phyloP scores from a whole-genome alignment of 2,113 vertebrate genomes.

The Oreochromis niloticus region DNA sequence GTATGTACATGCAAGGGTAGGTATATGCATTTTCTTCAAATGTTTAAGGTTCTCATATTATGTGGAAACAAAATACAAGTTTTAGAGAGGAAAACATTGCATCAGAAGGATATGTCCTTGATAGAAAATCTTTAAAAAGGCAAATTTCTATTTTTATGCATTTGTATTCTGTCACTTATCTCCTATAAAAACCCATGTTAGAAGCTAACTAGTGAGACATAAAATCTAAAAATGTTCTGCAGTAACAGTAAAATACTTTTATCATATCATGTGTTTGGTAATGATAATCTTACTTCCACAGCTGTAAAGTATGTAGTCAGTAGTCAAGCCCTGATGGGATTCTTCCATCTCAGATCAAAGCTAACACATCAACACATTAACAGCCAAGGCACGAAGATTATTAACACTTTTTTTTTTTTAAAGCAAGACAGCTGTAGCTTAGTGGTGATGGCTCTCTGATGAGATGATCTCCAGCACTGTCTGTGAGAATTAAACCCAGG shows the following conservation, averaged over 20 bases:
- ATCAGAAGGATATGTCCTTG: neutral
- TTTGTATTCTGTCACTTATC: neutral
- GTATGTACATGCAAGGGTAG: neutral
- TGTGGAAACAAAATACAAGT: neutral
- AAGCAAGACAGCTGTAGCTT: conserved; percentile 50
- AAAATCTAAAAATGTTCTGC: neutral
- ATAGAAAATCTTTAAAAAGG: neutral
- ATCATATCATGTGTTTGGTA: neutral
- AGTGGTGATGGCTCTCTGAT: conserved; percentile 64
- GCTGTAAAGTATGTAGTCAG: neutral
- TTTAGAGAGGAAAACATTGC: neutral
- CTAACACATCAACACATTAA: conserved; percentile 45
- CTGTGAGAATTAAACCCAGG: conserved; percentile 68
- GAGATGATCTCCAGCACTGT: conserved; percentile 40
- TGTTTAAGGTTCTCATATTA: neutral
- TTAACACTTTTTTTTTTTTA: conserved; percentile 24
- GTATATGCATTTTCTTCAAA: neutral
- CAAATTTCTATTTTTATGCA: neutral
- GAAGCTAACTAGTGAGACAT: neutral
- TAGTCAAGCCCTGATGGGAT: conserved; percentile 6
- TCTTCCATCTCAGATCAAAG: conserved; percentile 31
- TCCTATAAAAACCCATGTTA: neutral
- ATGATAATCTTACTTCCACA: neutral
- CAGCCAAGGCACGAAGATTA: conserved; percentile 44
- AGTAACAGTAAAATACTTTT: neutral